Evolutionary conservation across 2,888 invertebrate species (phyloP).

Genomic region (Herminia tarsipennalis): DNA sequence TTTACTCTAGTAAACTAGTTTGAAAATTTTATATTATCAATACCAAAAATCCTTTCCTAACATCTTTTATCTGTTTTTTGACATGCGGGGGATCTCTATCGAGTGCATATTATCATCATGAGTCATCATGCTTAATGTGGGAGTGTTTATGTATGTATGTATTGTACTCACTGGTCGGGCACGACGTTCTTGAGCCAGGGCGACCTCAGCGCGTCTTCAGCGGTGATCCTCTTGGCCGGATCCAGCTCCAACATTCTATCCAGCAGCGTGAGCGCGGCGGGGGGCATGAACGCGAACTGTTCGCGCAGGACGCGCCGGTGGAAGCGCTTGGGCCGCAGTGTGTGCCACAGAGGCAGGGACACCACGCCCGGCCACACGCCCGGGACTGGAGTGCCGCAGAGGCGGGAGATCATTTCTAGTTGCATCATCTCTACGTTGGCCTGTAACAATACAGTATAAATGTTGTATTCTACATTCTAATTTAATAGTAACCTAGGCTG

Average conservation of each 20-base stretch:
- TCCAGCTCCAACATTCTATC: constrained; percentile 98
- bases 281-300: constrained; percentile 97
- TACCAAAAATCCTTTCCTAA: too few species aligned
- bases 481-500: too few species aligned
- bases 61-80: too few species aligned
- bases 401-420: constrained; percentile 95
- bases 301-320: constrained; percentile 96
- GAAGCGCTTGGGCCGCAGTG: constrained; percentile 95
- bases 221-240: constrained; percentile 96
- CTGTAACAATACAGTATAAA: too few species aligned
- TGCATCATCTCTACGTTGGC: constrained; percentile 97
- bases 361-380: constrained; percentile 99
- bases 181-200: constrained; percentile 96
- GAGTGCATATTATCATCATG: too few species aligned
- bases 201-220: constrained; percentile 96
- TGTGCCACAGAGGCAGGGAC: constrained; percentile 95
- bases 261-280: constrained; percentile 94
- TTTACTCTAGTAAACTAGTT: too few species aligned
- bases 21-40: too few species aligned
- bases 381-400: constrained; percentile 98
- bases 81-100: too few species aligned
- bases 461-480: too few species aligned
- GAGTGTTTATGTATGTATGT: background rate
- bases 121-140: background rate
- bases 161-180: constrained; percentile 91